These are phyloP conservation scores for Rhamphomyia laevipes DNA, from an alignment of 2,888 invertebrate species.

Conservation along the genomic window DNA sequence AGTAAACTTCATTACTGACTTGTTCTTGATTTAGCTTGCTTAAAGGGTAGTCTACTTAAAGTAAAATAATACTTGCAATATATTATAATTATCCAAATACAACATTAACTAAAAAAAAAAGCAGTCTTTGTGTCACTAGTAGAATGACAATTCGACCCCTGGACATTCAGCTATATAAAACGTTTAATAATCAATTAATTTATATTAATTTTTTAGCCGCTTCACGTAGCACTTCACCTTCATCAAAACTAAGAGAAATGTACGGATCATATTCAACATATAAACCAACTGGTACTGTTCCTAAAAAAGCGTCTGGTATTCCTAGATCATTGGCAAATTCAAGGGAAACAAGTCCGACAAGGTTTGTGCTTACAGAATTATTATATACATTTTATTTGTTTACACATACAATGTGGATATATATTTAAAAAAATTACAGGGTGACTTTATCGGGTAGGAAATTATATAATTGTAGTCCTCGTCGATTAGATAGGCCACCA, in stretches of 20 bases:
- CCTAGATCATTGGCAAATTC: slow-evolving; percentile 57
- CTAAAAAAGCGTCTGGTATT: slow-evolving; percentile 57
- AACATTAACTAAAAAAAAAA: too few species aligned
- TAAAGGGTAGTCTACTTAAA: too few species aligned
- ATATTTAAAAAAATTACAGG: too few species aligned
- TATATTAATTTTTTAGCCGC: slow-evolving; percentile 71
- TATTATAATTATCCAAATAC: too few species aligned
- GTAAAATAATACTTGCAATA: too few species aligned
- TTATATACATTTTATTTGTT: not conserved
- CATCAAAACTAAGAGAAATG: slow-evolving; percentile 67
- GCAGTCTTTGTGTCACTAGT: too few species aligned
- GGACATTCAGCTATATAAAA: too few species aligned
- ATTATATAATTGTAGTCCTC: slow-evolving; percentile 22
- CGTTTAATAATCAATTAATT: too few species aligned
- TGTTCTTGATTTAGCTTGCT: too few species aligned
- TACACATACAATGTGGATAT: not conserved
- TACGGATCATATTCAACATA: slow-evolving; percentile 40
- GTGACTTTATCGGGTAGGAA: slow-evolving; percentile 17
- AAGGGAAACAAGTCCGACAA: slow-evolving; percentile 53
- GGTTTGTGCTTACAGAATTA: slow-evolving; percentile 20
- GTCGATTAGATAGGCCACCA: slow-evolving; percentile 42
- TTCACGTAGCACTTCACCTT: slow-evolving; percentile 87
- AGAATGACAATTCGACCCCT: not conserved
- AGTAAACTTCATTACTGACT: too few species aligned
- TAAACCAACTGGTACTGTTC: slow-evolving; percentile 41